These are phyloP conservation scores for Camponotus floridanus DNA, from an alignment of 1,140 invertebrate species.

Conservation along the genomic window DNA sequence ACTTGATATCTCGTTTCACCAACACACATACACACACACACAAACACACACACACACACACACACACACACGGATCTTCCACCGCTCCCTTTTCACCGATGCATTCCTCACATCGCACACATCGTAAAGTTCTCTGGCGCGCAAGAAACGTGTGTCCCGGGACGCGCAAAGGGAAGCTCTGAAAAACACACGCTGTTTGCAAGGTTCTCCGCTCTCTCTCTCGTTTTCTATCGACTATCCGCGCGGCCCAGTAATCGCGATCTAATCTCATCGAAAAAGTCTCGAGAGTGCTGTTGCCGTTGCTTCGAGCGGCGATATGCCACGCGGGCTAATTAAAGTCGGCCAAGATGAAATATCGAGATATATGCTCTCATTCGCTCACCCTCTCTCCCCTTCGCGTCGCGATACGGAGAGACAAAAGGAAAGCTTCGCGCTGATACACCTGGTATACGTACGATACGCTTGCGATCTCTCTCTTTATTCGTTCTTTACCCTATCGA, in stretches of 20 bases:
- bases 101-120: constrained; percentile 42
- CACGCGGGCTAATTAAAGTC: constrained; percentile 76
- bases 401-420: constrained; percentile 69
- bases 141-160: constrained; percentile 49
- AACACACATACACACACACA: too few species aligned
- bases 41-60: too few species aligned
- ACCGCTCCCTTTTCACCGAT: constrained; percentile 4
- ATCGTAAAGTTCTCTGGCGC: constrained; percentile 17
- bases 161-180: constrained; percentile 29
- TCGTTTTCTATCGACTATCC: constrained; percentile 34
- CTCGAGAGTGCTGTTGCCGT: constrained; percentile 9
- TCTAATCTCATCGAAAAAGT: constrained; percentile 61
- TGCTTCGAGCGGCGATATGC: constrained; percentile 54
- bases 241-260: constrained; percentile 49
- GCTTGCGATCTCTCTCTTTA: constrained; percentile 26
- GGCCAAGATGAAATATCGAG: constrained; percentile 76
- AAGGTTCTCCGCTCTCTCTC: neutral
- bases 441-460: constrained; percentile 10
- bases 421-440: constrained; percentile 35
- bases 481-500: constrained; percentile 1
- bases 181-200: constrained; percentile 26
- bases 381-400: neutral
- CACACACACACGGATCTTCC: neutral
- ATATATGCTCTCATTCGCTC: constrained; percentile 64
- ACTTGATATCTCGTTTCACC: constrained; percentile 9